These are phyloP conservation scores for Connochaetes taurinus DNA, from an alignment of 2,113 vertebrate genomes.

Conservation along the genomic window DNA sequence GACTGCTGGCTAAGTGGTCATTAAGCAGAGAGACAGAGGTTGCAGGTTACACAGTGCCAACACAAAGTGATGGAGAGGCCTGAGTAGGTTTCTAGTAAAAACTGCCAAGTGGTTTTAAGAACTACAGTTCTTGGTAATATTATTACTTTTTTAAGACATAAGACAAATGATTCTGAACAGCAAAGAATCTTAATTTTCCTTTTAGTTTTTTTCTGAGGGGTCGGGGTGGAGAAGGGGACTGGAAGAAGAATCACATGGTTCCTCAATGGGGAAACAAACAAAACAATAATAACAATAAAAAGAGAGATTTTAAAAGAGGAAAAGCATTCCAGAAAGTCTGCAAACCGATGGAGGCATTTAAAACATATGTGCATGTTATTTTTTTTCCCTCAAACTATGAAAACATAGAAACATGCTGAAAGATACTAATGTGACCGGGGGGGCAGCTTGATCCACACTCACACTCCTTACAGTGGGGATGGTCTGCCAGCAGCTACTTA, in stretches of 20 bases:
- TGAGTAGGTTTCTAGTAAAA: not conserved
- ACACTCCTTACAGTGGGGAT: rapidly evolving
- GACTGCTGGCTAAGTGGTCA: not conserved
- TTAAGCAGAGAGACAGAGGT: not conserved
- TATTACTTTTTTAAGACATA: not conserved
- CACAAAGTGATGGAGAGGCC: not conserved
- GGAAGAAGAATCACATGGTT: not conserved
- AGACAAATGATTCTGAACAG: not conserved
- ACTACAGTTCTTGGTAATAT: not conserved
- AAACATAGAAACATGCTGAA: rapidly evolving
- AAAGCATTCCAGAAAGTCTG: not conserved
- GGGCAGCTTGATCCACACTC: rapidly evolving
- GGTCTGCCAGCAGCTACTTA: rapidly evolving
- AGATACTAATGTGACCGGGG: rapidly evolving
- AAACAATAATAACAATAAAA: rapidly evolving
- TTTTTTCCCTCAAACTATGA: not conserved
- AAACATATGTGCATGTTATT: not conserved
- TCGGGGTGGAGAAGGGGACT: not conserved
- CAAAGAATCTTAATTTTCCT: not conserved
- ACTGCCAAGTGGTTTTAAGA: not conserved
- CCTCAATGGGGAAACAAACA: not conserved
- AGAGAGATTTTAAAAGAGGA: not conserved
- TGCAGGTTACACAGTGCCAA: rapidly evolving
- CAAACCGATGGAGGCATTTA: not conserved
- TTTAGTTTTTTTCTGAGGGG: not conserved